Base-by-base conservation (phyloP, 2,113 vertebrate genomes). In the Apeltes quadracus region DNA sequence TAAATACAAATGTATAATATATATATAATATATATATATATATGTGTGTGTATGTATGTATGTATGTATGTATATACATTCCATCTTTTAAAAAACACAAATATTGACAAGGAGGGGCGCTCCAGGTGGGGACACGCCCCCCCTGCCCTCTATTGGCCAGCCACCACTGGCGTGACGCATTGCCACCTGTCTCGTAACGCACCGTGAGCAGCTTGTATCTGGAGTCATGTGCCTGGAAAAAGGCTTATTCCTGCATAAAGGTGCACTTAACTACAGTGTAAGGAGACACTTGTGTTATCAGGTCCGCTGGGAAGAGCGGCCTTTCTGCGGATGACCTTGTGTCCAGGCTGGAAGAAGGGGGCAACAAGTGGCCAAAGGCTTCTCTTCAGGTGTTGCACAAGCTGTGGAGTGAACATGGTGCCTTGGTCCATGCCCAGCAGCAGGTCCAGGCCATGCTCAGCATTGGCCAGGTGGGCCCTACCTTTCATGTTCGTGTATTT, bases 401-500 rank as follows among this genome's bases (percentile, higher is more conserved):
- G 0, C 63, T 95, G 12, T 97, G 96, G 96, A 94, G 87, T 1
- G 94, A 96, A 75, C 92, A 95, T 63, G 93, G 94, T 11, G 76
- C 89, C n/a, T 83, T 67, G 10, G 66, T 95, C 43, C 78, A 72
- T 1, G 53, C 78, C 27, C 87, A 93, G 48, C 94, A 95, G 85
- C 91, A 94, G 41, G 67, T 75, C 14, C 84, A 88, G 72, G 79
- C 69, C 53, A 67, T 75, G 67, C 86, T 91, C 55, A 88, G 91
- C 46, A 88, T 94, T 25, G 92, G 94, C 9, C 86, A 88, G 81
- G 91, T 89, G 63, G 7, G 38, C 43, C 9, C 5, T 16, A 3
- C 32, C 1, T 50, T 41, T 53, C 71, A 12, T 63, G 57, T 50
- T 38, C 4, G 29, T 6, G n/a, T 34, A 10, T 32, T n/a, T 71